Percentiles rank a stretch among this genome's conserved stretches.
These are phyloP conservation scores for Synanthedon tipuliformis DNA, from an alignment of 2,888 invertebrate species.

Conservation along the genomic window DNA sequence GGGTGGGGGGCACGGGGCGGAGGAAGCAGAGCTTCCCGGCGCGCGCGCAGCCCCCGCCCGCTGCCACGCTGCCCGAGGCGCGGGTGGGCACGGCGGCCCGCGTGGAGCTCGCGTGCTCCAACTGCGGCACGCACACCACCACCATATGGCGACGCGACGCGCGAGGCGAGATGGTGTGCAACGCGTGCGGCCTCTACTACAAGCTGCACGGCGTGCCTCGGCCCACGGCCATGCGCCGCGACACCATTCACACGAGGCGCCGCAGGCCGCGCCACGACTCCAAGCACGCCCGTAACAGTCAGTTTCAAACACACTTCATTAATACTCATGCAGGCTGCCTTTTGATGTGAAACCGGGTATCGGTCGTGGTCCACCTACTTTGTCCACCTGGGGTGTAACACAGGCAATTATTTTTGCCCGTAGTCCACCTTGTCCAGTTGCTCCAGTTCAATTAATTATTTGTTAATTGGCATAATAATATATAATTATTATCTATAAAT, in stretches of 20 bases:
- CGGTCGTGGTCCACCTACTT: too few relatives aligned
- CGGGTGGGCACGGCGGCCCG: conserved; percentile 49
- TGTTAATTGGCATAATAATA: too few relatives aligned
- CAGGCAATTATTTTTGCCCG: too few relatives aligned
- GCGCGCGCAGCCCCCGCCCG: conserved; percentile 63
- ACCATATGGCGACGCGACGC: conserved; percentile 97
- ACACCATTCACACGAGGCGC: conserved; percentile 94
- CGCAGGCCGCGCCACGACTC: conserved; percentile 83
- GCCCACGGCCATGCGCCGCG: conserved; percentile 94
- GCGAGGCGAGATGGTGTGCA: conserved; percentile 98
- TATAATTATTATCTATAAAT: too few relatives aligned
- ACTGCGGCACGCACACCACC: conserved; percentile 97
- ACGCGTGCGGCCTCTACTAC: conserved; percentile 97
- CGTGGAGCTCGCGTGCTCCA: conserved; percentile 91
- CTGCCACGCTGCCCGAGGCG: conserved; percentile 2
- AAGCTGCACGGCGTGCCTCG: conserved; percentile 95
- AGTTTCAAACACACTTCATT: conserved; percentile 16
- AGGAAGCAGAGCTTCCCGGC: conserved; percentile 87
- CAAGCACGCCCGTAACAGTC: conserved; percentile 63
- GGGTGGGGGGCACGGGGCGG: conserved; percentile 74
- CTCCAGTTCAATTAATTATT: too few relatives aligned
- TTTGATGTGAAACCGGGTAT: too few relatives aligned
- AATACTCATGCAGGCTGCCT: too few relatives aligned
- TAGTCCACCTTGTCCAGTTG: too few relatives aligned
- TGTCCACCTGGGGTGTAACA: too few relatives aligned